Evolutionary conservation across 1,140 invertebrate genomes (phyloP), one percentile per base, ranked within the genome.

Genomic region (Conopomorpha cramerella): DNA sequence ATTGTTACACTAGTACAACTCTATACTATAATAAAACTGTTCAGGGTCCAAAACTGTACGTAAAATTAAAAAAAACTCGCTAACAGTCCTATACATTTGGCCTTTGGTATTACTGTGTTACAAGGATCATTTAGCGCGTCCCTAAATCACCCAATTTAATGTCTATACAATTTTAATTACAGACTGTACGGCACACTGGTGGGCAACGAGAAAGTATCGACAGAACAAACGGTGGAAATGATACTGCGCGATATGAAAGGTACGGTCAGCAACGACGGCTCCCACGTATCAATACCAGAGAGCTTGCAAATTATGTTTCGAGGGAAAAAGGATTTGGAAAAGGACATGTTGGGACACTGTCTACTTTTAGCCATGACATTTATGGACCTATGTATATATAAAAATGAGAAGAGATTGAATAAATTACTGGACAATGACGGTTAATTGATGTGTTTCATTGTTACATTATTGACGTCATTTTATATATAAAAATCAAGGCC

Each of bases 301-400:
- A 8, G 30, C 0, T 17, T 71, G 3, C 43, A 60, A 16, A 32
- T 26, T 0, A 60, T 53, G 50, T 76, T 62, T 38, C 47, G 55
- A 13, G 39, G 41, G 1, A 51, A 63, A 29, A 65, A 55, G 3
- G 72, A 77, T 1, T 34, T 78, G 3, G 38, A 67, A 17, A 65
- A 58, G 26, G 74, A 79, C 39, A 67, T 74, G 59, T 31, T 79
- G 23, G 70, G 67, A 0, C 68, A 77, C 19, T 64, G 62, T 34
- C 41, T 79, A 13, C 36, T 79, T 0, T 30, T 79, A 29, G 55
- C 52, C 0, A 18, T 79, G 2, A 77, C 77, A 13, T 79, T 79
- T 38, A 77, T 73, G 65, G 74, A 79, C 34, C 25, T 79, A 0
- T 79, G 73, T 43, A 50, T 79, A 34, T 67, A 71, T 55, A 57